phyloP scores from a whole-genome alignment of 1,140 invertebrate genomes.

The Brachionus plicatilis region DNA sequence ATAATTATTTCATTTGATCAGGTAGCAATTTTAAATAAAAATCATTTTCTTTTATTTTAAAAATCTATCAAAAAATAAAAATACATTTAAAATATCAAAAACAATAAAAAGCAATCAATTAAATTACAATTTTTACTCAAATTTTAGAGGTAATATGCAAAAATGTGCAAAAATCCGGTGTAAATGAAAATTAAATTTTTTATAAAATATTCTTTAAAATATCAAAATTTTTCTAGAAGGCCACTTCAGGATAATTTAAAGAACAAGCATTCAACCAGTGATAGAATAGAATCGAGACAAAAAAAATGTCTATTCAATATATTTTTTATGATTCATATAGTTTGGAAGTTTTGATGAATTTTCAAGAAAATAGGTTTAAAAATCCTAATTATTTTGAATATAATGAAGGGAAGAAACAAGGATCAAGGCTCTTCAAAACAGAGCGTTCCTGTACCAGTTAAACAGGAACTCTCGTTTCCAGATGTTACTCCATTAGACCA shows the following conservation, averaged over 20 bases:
- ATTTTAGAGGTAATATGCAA: not conserved
- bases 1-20: too few relatives aligned
- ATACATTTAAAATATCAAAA: too few relatives aligned
- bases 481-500: slow-evolving; percentile 54
- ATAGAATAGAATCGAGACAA: not conserved
- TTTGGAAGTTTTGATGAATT: not conserved
- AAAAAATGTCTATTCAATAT: not conserved
- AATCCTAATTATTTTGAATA: not conserved
- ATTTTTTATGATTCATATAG: not conserved
- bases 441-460: not conserved
- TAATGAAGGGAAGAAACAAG: slow-evolving; percentile 21
- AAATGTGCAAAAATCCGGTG: too few relatives aligned
- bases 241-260: not conserved
- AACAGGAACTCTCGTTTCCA: slow-evolving; percentile 49
- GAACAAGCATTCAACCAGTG: not conserved
- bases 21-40: too few relatives aligned
- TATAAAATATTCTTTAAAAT: not conserved
- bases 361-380: not conserved
- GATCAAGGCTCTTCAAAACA: not conserved
- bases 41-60: too few relatives aligned
- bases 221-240: too few relatives aligned
- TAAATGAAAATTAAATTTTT: too few relatives aligned
- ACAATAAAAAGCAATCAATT: too few relatives aligned
- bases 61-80: too few relatives aligned
- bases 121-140: not conserved